Base-by-base conservation (phyloP, 2,113 vertebrate species). In the Phalacrocorax aristotelis region DNA sequence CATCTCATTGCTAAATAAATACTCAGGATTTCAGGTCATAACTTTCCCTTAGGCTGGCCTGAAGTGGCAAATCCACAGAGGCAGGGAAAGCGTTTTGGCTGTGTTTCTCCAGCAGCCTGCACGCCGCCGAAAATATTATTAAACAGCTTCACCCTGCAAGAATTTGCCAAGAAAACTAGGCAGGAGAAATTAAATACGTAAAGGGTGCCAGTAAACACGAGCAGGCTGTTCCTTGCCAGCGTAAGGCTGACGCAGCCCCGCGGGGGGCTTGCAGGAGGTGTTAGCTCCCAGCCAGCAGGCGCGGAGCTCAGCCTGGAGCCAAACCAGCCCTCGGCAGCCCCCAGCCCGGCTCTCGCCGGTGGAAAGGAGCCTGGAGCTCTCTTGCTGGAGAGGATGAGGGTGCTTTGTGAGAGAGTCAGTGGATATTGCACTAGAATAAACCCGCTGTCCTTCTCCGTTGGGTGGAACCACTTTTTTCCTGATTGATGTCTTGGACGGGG, bases 111-210 rank as follows among this genome's bases (percentile, higher is more conserved):
- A 42, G 92, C 94, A 96, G 96, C 93, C 95, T 96, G 95, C 77
- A 13, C 38, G 83, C 92, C 52, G 70, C 97, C 36, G 80, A 93
- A 95, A 96, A 96, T 95, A 94, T 97, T 96, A 95, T 97, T 96
- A 95, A 97, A 97, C 95, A 92, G 89, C 89, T 74, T 85, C 83
- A 78, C 44, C 95, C 83, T 32, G 94, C 58, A 87, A 83, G 90
- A 77, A 86, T 91, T 94, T 95, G 94, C 95, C 96, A 97, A 95
- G 91, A 95, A 90, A 95, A 93, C 68, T n/a, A 92, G 87, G 96
- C 95, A 57, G 80, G 95, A 97, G 90, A 25, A 68, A 61, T 49
- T 95, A 86, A 68, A 82, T 75, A 36, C 19, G 76, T 38, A 54
- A 15, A 62, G 92, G 79, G 69, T 95, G 95, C 89, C 94, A 95